Evolutionary conservation across 2,113 vertebrate species (phyloP), one percentile per base, ranked within the genome.

Genomic region (Istiophorus platypterus): DNA sequence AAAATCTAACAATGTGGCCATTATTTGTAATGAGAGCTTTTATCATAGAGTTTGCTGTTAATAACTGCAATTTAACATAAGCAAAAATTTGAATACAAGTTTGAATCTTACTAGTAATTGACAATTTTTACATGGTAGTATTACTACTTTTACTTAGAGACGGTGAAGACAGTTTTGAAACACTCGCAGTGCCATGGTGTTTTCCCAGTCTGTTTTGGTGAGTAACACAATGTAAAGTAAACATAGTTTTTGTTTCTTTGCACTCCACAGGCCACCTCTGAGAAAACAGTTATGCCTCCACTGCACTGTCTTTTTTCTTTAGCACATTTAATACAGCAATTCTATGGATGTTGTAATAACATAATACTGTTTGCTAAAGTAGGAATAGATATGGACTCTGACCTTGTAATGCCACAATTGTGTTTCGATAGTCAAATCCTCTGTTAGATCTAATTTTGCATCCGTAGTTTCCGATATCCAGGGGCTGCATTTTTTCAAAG

Each of bases 371-470:
- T 74, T 37, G 7, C 0, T 0, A 17, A 18, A 42, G 20, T 14
- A 52, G 29, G 17, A 75, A n/a, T 10, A 51, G 41, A 61, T 5
- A n/a, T 72, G 14, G 51, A 82, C 54, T 80, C 91, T 93, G 62
- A 93, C 93, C 93, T 89, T 88, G 56, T 17, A 92, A 26, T 15
- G 85, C 54, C 81, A 93, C 66, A 0, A 0, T 51, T 41, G 89
- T 91, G n/a, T n/a, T n/a, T n/a, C n/a, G n/a, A n/a, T n/a, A n/a
- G n/a, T n/a, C n/a, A n/a, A n/a, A n/a, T n/a, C 91, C 92, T 4
- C 2, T n/a, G 80, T 81, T 86, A 56, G 92, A 93, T 20, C 5
- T 79, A 1, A 92, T 71, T 62, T 94, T 93, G 80, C 93, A 94
- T 10, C 4, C 62, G 83, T 86, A 93, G 1, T 9, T 2, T n/a